Base-by-base conservation (phyloP, 2,797 vertebrate genomes). In the Dendrocincla fuliginosa region DNA sequence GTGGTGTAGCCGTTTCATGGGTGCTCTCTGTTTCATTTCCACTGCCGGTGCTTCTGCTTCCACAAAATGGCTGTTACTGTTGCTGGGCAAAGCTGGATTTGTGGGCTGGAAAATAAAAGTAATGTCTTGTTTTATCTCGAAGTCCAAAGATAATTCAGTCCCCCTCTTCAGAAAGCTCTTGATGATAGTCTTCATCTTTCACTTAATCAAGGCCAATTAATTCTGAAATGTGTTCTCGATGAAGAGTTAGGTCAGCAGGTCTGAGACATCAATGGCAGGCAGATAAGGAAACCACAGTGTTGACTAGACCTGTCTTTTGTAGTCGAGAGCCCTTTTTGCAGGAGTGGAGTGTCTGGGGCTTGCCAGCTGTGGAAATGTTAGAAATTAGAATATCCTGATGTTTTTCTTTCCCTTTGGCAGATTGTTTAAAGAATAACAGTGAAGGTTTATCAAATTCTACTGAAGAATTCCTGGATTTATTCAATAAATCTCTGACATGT, bases 401-500 rank as follows among this genome's bases (percentile, higher is more conserved):
- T 84, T 96, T 96, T 77, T 88, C 46, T 93, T 93, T 80, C 60
- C 88, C 57, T 97, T 97, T 55, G 87, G 93, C 97, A 99, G 99
- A 98, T 39, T 99, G 99, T 93, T 96, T 99, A 93, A 96, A 92
- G 39, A 42, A 89, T 28, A 94, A 93, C 78, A 94, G 92, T n/a
- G 95, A 97, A 56, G 97, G 95, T 84, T 97, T 99, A 89, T 98
- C 98, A 87, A 98, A 98, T 85, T 98, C 96, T 94, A 99, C 98
- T 2, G 61, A 98, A 65, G 70, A 98, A 95, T 99, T 99, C 97
- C 96, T 99, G 97, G 89, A 82, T 70, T 90, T 87, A 65, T 98
- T 99, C 97, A 99, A 99, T 97, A 96, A 98, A 88, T 98, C 99
- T 14, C 96, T 98, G 95, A 95, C 94, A 75, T 99, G 99, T 98